These are phyloP conservation scores for Steinernema feltiae DNA, from an alignment of 1,140 invertebrate genomes.

Conservation along the genomic window DNA sequence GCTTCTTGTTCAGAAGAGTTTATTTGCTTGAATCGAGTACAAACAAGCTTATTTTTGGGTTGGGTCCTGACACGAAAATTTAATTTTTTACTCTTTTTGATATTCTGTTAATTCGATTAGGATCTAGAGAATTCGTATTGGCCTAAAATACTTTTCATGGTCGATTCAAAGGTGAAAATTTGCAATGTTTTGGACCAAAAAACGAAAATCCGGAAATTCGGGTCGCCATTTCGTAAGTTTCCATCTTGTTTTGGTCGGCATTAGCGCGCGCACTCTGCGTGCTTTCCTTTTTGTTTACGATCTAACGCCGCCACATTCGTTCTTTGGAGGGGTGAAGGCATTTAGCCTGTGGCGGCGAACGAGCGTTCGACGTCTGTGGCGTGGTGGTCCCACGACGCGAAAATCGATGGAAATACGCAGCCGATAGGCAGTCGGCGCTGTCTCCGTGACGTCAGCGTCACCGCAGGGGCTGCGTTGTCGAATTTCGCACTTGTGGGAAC, in stretches of 20 bases:
- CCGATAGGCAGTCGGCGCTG: background rate
- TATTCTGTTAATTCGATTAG: background rate
- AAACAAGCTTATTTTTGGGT: no score
- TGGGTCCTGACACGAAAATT: background rate
- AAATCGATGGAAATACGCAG: background rate
- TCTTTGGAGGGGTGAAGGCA: background rate
- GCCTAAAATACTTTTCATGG: no score
- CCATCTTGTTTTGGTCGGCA: background rate
- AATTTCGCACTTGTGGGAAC: background rate
- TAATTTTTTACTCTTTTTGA: background rate
- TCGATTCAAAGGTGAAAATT: no score
- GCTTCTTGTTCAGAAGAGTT: no score
- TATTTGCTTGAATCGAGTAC: no score
- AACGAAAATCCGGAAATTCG: background rate
- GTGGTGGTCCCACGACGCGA: background rate
- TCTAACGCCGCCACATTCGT: background rate
- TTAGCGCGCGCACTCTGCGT: background rate
- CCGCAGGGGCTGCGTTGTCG: background rate
- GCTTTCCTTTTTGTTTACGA: constrained; percentile 4
- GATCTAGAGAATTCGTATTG: no score
- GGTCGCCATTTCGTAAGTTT: background rate
- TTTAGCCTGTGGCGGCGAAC: no score
- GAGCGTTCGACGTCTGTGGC: no score
- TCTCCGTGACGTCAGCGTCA: background rate
- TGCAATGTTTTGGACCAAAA: no score